These are phyloP conservation scores for Marisa cornuarietis DNA, from an alignment of 1,140 invertebrate species.

Conservation along the genomic window DNA sequence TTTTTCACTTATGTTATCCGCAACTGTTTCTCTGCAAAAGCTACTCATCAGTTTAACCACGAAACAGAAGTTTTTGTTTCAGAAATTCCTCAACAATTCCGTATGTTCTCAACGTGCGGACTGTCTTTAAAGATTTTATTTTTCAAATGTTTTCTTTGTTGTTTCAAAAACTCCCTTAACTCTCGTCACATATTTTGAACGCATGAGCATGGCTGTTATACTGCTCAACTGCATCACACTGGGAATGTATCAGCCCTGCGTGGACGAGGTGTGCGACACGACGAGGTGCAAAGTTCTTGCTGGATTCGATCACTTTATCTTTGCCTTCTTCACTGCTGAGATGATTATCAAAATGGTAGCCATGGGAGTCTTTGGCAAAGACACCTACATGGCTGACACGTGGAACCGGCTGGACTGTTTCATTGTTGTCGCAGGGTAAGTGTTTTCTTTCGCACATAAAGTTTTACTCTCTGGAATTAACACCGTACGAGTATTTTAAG, in stretches of 20 bases:
- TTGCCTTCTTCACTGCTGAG: constrained; percentile 91
- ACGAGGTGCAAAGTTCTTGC: constrained; percentile 93
- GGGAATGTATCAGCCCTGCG: constrained; percentile 98
- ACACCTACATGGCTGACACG: constrained; percentile 95
- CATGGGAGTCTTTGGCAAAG: constrained; percentile 96
- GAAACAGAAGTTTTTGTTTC: too few species aligned
- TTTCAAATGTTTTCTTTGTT: neutral
- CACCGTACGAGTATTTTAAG: too few species aligned
- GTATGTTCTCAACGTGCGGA: too few species aligned
- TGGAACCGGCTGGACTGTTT: constrained; percentile 99
- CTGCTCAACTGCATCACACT: constrained; percentile 98
- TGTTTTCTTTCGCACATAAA: constrained; percentile 1
- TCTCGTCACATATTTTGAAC: constrained; percentile 93
- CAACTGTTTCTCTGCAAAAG: neutral
- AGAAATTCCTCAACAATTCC: too few species aligned
- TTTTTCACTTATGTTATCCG: neutral
- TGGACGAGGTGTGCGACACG: constrained; percentile 83
- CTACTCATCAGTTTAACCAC: neutral
- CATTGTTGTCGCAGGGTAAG: constrained; percentile 95
- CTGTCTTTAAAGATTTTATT: too few species aligned
- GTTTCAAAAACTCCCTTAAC: constrained; percentile 48
- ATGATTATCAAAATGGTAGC: constrained; percentile 97
- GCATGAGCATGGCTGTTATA: constrained; percentile 97
- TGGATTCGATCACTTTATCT: constrained; percentile 98
- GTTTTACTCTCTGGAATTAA: too few species aligned